phyloP scores from a whole-genome alignment of 2,888 invertebrate genomes.

The Andrena marginata region DNA sequence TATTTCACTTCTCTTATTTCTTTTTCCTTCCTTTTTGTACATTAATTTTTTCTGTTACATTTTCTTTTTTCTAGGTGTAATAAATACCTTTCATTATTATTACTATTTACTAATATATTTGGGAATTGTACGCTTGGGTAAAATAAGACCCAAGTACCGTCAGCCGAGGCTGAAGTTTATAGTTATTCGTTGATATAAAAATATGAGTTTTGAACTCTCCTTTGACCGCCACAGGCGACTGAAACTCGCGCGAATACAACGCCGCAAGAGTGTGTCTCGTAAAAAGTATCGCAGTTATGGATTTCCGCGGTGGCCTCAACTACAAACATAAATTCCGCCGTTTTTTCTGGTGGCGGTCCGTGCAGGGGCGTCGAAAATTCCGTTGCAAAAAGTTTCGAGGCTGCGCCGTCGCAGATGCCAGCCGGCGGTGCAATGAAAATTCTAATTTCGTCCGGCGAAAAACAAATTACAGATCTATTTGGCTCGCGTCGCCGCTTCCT shows the following conservation, averaged over 20 bases:
- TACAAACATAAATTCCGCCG: background rate
- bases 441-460: slow-evolving; percentile 41
- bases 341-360: background rate
- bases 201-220: no score
- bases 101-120: no score
- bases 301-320: background rate
- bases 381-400: slow-evolving; percentile 9
- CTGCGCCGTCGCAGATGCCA: background rate
- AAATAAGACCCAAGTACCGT: no score
- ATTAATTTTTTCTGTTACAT: no score
- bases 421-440: slow-evolving; percentile 49
- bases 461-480: slow-evolving; percentile 46
- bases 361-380: slow-evolving; percentile 14
- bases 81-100: no score
- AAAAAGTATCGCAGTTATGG: background rate
- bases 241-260: background rate
- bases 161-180: no score
- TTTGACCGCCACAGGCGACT: background rate
- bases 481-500: background rate
- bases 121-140: no score
- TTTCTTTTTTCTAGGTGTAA: no score
- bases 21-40: no score
- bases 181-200: no score
- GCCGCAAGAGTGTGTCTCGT: background rate
- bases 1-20: no score